Base-by-base conservation (phyloP, 1,140 invertebrate species). In the Caenorhabditis latens region DNA sequence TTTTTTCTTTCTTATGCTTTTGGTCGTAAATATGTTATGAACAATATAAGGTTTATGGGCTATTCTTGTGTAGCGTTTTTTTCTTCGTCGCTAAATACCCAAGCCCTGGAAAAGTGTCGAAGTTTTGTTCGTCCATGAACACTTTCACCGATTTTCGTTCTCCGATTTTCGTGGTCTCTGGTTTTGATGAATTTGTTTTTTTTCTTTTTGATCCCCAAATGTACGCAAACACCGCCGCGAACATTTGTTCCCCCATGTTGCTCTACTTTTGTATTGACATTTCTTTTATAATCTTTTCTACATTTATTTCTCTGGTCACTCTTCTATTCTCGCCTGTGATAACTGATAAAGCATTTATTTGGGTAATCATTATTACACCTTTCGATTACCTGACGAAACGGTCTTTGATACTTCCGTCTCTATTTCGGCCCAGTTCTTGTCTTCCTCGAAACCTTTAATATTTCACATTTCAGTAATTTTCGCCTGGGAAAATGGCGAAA, bases 261-360 rank as follows among this genome's bases (percentile, higher is more conserved):
- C 71, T 79, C 71, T 71, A 71, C 65, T 43, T 43, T 71, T 71
- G 13, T 40, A 40, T 24, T 24, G 11, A 8, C 21, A 4, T 19
- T 43, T 46, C 13, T 43, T 71, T 71, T 71, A 71, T 71, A 24
- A 65, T 65, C 61, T 16, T 46, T 71, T 46, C 19, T n/a, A 6
- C 42, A 13, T 43, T 14, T 24, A 13, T n/a, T 79, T 79, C 71
- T 79, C 71, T 50, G 1, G 46, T 79, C 46, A 50, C 43, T 32
- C n/a, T 79, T 53, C n/a, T 50, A 46, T 79, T n/a, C 7, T 50
- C 40, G 40, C 71, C 53, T 24, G 40, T 65, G 24, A n/a, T 13
- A 50, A 79, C n/a, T 79, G 71, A 79, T 79, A 79, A 79, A 79
- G 40, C 3, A 32, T 32, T 79, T 79, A 71, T 71, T 71, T 71